phyloP scores from a whole-genome alignment of 2,113 vertebrate species.

The Anolis carolinensis region DNA sequence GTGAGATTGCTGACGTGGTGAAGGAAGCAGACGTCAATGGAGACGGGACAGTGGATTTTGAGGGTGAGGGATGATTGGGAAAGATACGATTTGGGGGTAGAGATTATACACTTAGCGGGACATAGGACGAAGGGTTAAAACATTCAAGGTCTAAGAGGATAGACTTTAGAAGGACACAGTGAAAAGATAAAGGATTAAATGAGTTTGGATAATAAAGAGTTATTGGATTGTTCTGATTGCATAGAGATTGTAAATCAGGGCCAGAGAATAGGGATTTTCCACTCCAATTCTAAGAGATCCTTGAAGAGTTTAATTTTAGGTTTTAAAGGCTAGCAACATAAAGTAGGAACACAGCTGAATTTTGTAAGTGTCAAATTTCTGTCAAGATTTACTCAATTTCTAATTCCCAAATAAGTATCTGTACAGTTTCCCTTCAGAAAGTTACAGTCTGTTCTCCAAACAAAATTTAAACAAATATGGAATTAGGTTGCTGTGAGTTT shows the following conservation, averaged over 20 bases:
- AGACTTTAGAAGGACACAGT: slow-evolving; percentile 2
- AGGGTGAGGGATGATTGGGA: slow-evolving; percentile 72
- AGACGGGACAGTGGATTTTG: slow-evolving; percentile 87
- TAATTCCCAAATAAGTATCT: neutral
- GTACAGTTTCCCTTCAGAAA: neutral
- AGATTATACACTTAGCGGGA: slow-evolving; percentile 12
- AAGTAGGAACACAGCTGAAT: neutral
- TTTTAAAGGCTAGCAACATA: neutral
- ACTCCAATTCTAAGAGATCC: neutral
- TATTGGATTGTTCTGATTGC: neutral
- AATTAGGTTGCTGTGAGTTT: too few species aligned
- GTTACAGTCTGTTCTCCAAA: neutral
- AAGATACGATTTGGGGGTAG: neutral
- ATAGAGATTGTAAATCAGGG: neutral
- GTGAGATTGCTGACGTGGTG: slow-evolving; percentile 82
- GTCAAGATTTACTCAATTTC: neutral
- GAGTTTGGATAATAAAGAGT: neutral
- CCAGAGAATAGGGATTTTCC: neutral
- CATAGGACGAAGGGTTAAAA: neutral
- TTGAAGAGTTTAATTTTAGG: neutral
- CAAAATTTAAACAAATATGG: too few species aligned
- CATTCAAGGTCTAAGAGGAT: slow-evolving; percentile 4
- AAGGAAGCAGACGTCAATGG: slow-evolving; percentile 85
- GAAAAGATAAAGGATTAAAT: neutral
- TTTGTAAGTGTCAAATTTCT: neutral